A percentile compares a stretch with the other conserved stretches of the same genome.
Conservation (phyloP, 2,797 vertebrate species). For the Hybognathus amarus region DNA sequence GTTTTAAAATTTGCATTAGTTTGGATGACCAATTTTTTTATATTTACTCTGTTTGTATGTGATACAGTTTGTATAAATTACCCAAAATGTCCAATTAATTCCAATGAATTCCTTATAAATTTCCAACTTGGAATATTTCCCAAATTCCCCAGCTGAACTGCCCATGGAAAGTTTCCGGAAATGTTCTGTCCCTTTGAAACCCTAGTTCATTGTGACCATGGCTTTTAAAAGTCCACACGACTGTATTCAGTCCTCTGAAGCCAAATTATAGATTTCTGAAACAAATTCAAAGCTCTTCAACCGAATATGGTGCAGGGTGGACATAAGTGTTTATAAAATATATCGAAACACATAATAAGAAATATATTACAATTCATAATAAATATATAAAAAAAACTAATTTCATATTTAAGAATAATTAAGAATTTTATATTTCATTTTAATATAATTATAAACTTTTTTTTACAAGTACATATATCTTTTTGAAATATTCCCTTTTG, state of each 20-base stretch:
- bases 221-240: neutral
- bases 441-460: neutral
- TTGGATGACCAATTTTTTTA: neutral
- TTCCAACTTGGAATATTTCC: neutral
- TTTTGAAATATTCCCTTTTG: neutral
- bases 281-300: neutral
- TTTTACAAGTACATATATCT: neutral
- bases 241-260: neutral
- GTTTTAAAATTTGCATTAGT: neutral
- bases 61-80: neutral
- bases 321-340: neutral
- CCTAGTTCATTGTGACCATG: neutral
- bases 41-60: neutral
- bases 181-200: neutral
- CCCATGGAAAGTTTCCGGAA: neutral
- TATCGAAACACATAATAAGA: neutral
- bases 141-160: neutral
- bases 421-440: neutral
- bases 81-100: neutral
- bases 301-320: neutral
- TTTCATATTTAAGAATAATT: too few species aligned
- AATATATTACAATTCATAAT: neutral
- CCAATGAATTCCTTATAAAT: neutral
- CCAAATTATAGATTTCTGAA: neutral
- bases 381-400: neutral